Percentiles rank a stretch among this genome's conserved stretches.
Conservation (phyloP, 2,113 vertebrate genomes). For the Psettodes erumei region DNA sequence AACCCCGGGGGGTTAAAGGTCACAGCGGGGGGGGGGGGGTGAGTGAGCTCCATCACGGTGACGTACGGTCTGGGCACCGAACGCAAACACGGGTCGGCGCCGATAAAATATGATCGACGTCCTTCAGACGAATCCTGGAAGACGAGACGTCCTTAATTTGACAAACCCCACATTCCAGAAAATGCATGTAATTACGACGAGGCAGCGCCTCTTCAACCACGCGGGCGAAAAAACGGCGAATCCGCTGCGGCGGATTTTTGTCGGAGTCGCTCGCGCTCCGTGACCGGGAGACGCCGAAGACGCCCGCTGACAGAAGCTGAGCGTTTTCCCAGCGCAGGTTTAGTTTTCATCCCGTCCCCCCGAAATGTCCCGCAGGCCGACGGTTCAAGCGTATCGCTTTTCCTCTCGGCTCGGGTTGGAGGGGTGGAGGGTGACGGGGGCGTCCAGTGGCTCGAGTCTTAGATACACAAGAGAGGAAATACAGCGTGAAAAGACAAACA, state of each 20-base stretch:
- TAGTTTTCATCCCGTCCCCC: neutral
- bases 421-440: neutral
- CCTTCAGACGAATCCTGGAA: no score
- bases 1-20: conserved; percentile 11
- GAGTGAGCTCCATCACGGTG: conserved; percentile 28
- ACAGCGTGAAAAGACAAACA: no score
- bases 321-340: conserved; percentile 22
- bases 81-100: conserved; percentile 49
- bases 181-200: conserved; percentile 55
- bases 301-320: neutral
- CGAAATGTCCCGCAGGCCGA: conserved; percentile 41
- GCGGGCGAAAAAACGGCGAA: no score
- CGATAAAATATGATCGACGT: no score
- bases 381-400: conserved; percentile 59
- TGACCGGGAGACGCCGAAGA: neutral
- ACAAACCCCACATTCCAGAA: conserved; percentile 57
- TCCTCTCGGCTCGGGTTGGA: neutral
- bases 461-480: no score
- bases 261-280: no score
- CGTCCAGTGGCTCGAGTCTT: no score
- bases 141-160: conserved; percentile 27
- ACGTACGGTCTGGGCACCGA: conserved; percentile 35
- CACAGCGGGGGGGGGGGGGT: neutral
- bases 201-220: no score
- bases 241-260: no score